A percentile compares a stretch with the other conserved stretches of the same genome.
Evolutionary conservation across 2,113 vertebrate species (phyloP).

Genomic region (Malurus elegans): DNA sequence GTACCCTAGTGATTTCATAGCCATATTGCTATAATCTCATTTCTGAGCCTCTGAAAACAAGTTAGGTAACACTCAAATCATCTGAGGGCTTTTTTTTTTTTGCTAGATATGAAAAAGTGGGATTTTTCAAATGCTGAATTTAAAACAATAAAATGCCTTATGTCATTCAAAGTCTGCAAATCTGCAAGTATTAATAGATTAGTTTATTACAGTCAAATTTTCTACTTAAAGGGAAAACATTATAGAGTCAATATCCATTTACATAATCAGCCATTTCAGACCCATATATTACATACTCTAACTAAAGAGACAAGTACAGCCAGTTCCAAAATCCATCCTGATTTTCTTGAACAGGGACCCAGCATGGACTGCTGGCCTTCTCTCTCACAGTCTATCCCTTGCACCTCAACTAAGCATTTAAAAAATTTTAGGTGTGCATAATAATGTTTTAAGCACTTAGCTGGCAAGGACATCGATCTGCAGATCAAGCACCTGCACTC

Average conservation of each 20-base stretch:
- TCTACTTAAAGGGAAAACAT: background rate
- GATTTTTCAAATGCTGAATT: background rate
- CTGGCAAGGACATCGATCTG: background rate
- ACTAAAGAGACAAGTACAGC: background rate
- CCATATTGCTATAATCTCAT: constrained; percentile 2
- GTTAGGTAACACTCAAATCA: constrained; percentile 19
- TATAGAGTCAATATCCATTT: background rate
- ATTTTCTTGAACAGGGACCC: background rate
- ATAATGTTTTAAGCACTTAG: background rate
- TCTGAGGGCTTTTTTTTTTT: background rate
- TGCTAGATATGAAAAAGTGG: background rate
- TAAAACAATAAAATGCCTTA: background rate
- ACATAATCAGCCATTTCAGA: background rate
- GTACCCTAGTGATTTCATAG: background rate
- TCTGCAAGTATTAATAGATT: background rate
- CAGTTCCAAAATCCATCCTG: background rate
- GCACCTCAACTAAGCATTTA: background rate
- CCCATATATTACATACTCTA: background rate
- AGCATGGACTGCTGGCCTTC: accelerated
- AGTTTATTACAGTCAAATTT: background rate
- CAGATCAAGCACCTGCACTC: background rate
- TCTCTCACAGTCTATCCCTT: background rate
- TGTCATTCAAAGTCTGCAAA: background rate
- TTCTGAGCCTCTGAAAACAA: constrained; percentile 43
- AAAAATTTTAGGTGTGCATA: background rate